Base-by-base conservation (phyloP, 2,797 vertebrate genomes). In the Scarus forsteni region DNA sequence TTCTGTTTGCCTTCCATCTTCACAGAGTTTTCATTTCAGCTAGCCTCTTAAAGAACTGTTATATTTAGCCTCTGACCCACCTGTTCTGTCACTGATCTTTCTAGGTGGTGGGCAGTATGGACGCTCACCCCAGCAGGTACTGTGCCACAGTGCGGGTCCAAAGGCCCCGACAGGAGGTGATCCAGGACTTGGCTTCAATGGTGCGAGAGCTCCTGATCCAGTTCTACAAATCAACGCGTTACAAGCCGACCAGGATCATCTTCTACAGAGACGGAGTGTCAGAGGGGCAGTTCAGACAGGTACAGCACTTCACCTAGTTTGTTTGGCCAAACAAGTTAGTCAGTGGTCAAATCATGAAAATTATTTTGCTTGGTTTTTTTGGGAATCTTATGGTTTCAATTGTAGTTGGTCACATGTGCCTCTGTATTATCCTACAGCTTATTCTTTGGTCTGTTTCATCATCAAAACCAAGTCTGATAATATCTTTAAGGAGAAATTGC, bases 61-160 rank as follows among this genome's bases (percentile, higher is more conserved):
- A 27, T 27, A 27, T 36, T 38, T 7, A 42, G 3, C 56, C 6
- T 60, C 5, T 68, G 44, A 34, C 58, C 12, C 10, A 8, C 35
- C 15, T 67, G 11, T 27, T 9, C 10, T 18, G 8, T 42, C 53
- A n/a, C 38, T 42, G 38, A 43, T 10, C 8, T 35, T 18, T 60
- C 7, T 79, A 99, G 98, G 98, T 99, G 93, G 98, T 99, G 82
- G 97, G 97, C 79, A 99, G 97, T 79, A 99, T 99, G 98, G 98
- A 99, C 66, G 98, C 97, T 60, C 98, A 99, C 64, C 98, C 98
- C 56, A 99, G 97, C 92, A 93, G 98, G 64, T 99, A 99, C 92
- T 99, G 98, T 83, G 98, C 98, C 74, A 99, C 98, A 0, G 98
- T 99, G 62, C 94, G 98, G 70, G 97, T 99, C 42, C 98, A 99